A percentile compares a stretch with the other conserved stretches of the same genome.
Evolutionary conservation across 2,113 vertebrate species (phyloP).

Genomic region (Bungarus multicinctus): DNA sequence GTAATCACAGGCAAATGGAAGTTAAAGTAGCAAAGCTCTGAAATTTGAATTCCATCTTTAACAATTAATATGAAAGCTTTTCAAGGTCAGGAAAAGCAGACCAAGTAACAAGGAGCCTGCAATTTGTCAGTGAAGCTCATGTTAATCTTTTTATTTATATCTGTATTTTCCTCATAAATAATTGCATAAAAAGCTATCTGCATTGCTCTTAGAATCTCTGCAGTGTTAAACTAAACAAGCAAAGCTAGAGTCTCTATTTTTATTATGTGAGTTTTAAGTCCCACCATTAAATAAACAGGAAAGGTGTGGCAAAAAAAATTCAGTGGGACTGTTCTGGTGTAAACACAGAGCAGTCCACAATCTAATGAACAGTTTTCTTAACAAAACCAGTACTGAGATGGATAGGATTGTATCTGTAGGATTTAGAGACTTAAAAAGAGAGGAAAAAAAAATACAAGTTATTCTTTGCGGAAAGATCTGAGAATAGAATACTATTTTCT

Average conservation of each 20-base stretch:
- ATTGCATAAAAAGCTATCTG: constrained; percentile 31
- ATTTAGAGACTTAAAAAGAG: background rate
- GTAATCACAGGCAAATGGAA: background rate
- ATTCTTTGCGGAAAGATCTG: constrained; percentile 25
- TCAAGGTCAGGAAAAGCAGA: constrained; percentile 55
- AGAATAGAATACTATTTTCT: constrained; percentile 35
- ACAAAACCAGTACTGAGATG: background rate
- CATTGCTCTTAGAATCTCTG: constrained; percentile 32
- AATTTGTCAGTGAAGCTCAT: constrained; percentile 42
- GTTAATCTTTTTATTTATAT: constrained; percentile 56
- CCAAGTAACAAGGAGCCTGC: constrained; percentile 41
- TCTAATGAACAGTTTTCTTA: constrained; percentile 6
- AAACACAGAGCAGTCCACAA: background rate
- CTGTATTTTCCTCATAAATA: constrained; percentile 20
- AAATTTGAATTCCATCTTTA: constrained; percentile 17
- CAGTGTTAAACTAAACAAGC: constrained; percentile 20
- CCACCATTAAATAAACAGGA: background rate
- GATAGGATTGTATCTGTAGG: background rate
- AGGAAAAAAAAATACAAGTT: constrained; percentile 33
- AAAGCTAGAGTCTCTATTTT: constrained; percentile 22
- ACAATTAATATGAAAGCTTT: constrained; percentile 45
- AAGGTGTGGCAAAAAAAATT: background rate
- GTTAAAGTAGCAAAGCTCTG: background rate
- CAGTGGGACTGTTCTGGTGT: constrained; percentile 14
- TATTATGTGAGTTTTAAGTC: constrained; percentile 18